Evolutionary conservation across 2,888 invertebrate species (phyloP).

Genomic region (Graphium colonna): DNA sequence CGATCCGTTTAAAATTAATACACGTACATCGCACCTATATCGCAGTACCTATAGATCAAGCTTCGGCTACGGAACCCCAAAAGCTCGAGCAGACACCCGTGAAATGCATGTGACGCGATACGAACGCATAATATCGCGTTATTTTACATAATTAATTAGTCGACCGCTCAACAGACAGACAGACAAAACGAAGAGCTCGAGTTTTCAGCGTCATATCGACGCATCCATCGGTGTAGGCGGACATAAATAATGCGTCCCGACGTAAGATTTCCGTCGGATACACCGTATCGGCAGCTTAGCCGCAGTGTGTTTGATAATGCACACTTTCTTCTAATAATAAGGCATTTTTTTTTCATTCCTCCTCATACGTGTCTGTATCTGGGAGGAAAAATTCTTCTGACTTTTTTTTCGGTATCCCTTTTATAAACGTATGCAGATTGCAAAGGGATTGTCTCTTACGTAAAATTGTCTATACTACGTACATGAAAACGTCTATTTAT

Average conservation of each 20-base stretch:
- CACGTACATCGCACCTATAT: too few relatives aligned
- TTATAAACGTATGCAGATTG: too few relatives aligned
- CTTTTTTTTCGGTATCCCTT: too few relatives aligned
- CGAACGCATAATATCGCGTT: conserved; percentile 68
- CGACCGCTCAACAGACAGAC: conserved; percentile 52
- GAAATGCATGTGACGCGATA: conserved; percentile 61
- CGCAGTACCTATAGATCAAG: neutral
- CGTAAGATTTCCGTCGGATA: conserved; percentile 64
- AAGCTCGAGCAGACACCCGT: conserved; percentile 23
- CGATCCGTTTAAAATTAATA: too few relatives aligned
- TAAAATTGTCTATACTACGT: too few relatives aligned
- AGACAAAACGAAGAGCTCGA: conserved; percentile 65
- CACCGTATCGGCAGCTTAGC: conserved; percentile 22
- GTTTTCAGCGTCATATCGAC: conserved; percentile 66
- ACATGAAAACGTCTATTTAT: too few relatives aligned
- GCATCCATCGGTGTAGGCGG: conserved; percentile 64
- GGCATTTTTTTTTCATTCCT: too few relatives aligned
- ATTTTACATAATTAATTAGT: conserved; percentile 76
- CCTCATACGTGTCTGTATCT: too few relatives aligned
- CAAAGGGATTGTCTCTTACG: too few relatives aligned
- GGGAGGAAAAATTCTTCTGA: conserved; percentile 3
- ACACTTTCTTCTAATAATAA: conserved; percentile 22
- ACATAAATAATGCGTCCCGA: conserved; percentile 69
- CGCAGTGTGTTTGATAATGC: conserved; percentile 34
- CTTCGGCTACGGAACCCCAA: conserved; percentile 1